These are phyloP conservation scores for Nebria salina DNA, from an alignment of 2,888 invertebrate genomes.

Conservation along the genomic window DNA sequence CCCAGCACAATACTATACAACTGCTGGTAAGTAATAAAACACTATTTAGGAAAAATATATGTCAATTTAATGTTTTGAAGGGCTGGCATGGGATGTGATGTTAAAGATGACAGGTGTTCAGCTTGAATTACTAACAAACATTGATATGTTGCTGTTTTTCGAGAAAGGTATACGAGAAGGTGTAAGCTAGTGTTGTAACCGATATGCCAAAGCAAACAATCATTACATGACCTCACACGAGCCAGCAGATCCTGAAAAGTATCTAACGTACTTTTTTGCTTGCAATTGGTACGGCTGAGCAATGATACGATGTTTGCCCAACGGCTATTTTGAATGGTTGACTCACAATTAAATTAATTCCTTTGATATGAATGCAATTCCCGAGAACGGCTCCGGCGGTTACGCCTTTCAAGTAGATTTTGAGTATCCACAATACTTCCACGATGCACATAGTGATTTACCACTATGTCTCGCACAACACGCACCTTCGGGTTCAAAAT, in stretches of 20 bases:
- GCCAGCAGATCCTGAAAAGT: constrained; percentile 42
- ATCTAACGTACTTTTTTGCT: constrained; percentile 51
- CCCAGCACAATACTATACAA: not conserved
- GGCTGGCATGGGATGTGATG: constrained; percentile 46
- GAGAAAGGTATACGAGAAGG: constrained; percentile 29
- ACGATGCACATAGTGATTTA: constrained; percentile 49
- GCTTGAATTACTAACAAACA: constrained; percentile 29
- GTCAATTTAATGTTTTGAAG: not conserved
- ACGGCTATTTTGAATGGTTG: constrained; percentile 45
- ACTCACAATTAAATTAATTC: constrained; percentile 3
- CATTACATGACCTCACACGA: constrained; percentile 22
- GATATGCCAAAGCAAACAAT: constrained; percentile 25
- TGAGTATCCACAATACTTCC: constrained; percentile 55
- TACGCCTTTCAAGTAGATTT: constrained; percentile 59
- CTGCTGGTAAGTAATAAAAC: not conserved
- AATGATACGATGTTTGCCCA: constrained; percentile 50
- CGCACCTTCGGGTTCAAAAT: constrained; percentile 47
- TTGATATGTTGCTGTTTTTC: constrained; percentile 29
- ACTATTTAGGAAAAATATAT: not conserved
- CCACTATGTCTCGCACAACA: constrained; percentile 49
- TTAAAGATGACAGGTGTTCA: constrained; percentile 34
- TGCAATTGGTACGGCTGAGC: constrained; percentile 49
- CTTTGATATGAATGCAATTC: constrained; percentile 36
- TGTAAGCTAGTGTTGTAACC: constrained; percentile 22
- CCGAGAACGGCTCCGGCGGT: constrained; percentile 48